phyloP scores from a whole-genome alignment of 2,797 vertebrate species.

The Lerista edwardsae region DNA sequence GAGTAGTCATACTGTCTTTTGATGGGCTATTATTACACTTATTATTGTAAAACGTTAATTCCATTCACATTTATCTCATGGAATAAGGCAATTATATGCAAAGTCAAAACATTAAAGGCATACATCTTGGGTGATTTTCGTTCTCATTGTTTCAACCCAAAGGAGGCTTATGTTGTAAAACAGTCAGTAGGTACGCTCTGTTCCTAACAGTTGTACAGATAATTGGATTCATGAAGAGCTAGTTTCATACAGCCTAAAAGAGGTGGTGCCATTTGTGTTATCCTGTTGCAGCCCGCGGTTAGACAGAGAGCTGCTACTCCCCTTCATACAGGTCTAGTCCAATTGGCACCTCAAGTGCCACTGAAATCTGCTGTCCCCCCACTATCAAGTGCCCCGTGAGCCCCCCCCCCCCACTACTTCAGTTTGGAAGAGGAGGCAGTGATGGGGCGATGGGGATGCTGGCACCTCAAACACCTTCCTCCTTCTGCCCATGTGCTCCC shows the following conservation, averaged over 20 bases:
- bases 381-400: too few species aligned
- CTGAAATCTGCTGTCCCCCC: too few species aligned
- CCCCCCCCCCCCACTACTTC: too few species aligned
- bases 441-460: too few species aligned
- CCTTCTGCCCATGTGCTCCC: too few species aligned
- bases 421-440: too few species aligned
- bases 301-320: too few species aligned
- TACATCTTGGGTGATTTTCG: background rate
- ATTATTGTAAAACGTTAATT: background rate
- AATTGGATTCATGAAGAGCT: background rate
- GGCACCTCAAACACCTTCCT: too few species aligned
- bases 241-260: background rate
- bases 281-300: background rate
- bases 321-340: background rate
- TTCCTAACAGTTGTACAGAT: conserved; percentile 9
- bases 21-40: background rate
- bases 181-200: background rate
- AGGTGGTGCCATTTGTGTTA: background rate
- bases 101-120: conserved; percentile 3
- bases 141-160: background rate
- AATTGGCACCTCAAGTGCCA: too few species aligned
- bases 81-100: conserved; percentile 21
- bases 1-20: background rate
- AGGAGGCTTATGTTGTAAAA: background rate
- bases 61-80: background rate